Conservation (phyloP, 2,888 invertebrate species). For the Drosophila heteroneura region DNA sequence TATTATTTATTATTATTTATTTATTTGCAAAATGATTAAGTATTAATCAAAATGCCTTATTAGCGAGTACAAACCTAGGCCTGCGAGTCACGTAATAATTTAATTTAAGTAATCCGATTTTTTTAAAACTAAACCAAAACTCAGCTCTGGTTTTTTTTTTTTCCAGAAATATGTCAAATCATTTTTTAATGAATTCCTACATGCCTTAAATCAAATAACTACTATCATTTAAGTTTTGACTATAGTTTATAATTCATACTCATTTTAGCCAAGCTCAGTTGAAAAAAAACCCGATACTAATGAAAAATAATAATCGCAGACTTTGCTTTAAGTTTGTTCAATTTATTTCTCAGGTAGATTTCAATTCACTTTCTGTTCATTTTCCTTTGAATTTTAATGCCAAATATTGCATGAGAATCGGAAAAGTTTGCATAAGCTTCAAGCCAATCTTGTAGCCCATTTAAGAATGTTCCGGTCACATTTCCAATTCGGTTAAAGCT, state of each 20-base stretch:
- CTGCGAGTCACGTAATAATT: neutral
- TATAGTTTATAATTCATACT: neutral
- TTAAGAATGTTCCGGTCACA: constrained; percentile 37
- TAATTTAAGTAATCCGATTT: too few species aligned
- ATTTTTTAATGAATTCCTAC: too few species aligned
- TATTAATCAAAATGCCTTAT: neutral
- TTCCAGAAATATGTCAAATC: too few species aligned
- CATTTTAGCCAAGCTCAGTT: neutral
- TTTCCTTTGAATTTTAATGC: neutral
- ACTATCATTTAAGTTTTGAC: neutral
- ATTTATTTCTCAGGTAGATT: neutral
- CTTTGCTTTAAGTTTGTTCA: neutral
- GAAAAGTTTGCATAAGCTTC: constrained; percentile 25
- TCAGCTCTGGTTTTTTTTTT: too few species aligned
- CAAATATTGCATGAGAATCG: neutral
- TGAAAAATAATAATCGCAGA: too few species aligned
- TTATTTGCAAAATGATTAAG: too few species aligned
- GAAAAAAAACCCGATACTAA: too few species aligned
- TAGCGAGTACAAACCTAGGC: too few species aligned
- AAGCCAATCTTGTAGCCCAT: constrained; percentile 46
- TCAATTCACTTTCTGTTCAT: neutral
- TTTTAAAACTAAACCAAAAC: too few species aligned
- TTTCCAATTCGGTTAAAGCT: constrained; percentile 37
- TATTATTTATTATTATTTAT: neutral
- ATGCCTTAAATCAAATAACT: neutral